A percentile compares a stretch with the other conserved stretches of the same genome.
Evolutionary conservation across 2,797 vertebrate species (phyloP).

Genomic region (Mus spretus): DNA sequence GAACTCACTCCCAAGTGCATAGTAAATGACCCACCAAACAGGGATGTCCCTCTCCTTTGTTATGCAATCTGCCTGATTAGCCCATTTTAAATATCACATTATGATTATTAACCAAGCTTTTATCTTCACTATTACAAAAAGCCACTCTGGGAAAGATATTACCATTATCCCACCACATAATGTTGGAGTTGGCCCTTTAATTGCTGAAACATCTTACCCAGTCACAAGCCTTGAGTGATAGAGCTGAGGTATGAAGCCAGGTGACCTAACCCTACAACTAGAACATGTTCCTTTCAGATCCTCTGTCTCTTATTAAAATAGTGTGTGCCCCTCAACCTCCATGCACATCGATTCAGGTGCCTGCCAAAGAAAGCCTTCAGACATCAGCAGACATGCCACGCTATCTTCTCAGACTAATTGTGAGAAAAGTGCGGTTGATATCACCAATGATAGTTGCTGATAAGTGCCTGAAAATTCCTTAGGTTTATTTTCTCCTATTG

Average conservation of each 20-base stretch:
- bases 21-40: not conserved
- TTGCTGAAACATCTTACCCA: not conserved
- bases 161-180: not conserved
- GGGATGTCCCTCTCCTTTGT: not conserved
- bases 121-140: not conserved
- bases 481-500: not conserved
- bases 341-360: not conserved
- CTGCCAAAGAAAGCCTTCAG: not conserved
- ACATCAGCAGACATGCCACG: not conserved
- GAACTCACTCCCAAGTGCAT: not conserved
- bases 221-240: not conserved
- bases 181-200: not conserved
- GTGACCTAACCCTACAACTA: not conserved
- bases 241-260: not conserved
- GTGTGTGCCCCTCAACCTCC: not conserved
- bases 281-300: not conserved
- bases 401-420: not conserved
- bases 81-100: not conserved
- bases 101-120: slow-evolving; percentile 19
- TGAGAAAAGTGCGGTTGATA: not conserved
- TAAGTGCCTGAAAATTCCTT: not conserved
- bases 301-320: not conserved
- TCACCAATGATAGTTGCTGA: not conserved
- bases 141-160: not conserved
- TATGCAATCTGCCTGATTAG: not conserved